A percentile compares a stretch with the other conserved stretches of the same genome.
These are phyloP conservation scores for Tachycineta bicolor DNA, from an alignment of 2,113 vertebrate species.

Conservation along the genomic window DNA sequence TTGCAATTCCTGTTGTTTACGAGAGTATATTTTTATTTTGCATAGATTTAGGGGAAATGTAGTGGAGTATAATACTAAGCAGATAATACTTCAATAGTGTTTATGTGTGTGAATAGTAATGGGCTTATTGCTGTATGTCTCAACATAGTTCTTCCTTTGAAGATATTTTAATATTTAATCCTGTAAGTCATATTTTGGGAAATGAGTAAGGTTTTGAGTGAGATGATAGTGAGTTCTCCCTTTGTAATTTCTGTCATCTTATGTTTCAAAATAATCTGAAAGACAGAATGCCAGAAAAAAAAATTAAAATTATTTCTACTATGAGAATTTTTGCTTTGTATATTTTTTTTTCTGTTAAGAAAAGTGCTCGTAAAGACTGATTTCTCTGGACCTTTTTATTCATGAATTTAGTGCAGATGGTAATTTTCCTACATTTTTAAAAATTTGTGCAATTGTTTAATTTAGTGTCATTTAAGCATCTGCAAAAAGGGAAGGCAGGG, in stretches of 20 bases:
- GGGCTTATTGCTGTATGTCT: not conserved
- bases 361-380: conserved; percentile 63
- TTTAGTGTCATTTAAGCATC: conserved; percentile 74
- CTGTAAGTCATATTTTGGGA: conserved; percentile 4
- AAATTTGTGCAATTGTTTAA: conserved; percentile 77
- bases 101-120: conserved; percentile 53
- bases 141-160: not conserved
- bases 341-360: conserved; percentile 61
- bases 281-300: conserved; percentile 34
- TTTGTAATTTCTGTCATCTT: conserved; percentile 48
- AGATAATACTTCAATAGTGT: conserved; percentile 52
- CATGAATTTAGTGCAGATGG: conserved; percentile 68
- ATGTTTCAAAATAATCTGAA: conserved; percentile 58
- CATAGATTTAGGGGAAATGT: conserved; percentile 20
- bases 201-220: not conserved
- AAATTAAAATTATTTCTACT: conserved; percentile 13
- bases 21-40: conserved; percentile 47
- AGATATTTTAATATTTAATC: conserved; percentile 52
- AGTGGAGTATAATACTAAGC: conserved; percentile 9
- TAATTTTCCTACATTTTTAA: conserved; percentile 71
- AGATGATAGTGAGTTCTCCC: not conserved
- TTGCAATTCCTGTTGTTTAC: conserved; percentile 48
- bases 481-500: conserved; percentile 70
- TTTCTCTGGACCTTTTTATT: conserved; percentile 72
- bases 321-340: conserved; percentile 52